Base-by-base conservation (phyloP, 2,797 vertebrate species). In the Chloroceryle inda region DNA sequence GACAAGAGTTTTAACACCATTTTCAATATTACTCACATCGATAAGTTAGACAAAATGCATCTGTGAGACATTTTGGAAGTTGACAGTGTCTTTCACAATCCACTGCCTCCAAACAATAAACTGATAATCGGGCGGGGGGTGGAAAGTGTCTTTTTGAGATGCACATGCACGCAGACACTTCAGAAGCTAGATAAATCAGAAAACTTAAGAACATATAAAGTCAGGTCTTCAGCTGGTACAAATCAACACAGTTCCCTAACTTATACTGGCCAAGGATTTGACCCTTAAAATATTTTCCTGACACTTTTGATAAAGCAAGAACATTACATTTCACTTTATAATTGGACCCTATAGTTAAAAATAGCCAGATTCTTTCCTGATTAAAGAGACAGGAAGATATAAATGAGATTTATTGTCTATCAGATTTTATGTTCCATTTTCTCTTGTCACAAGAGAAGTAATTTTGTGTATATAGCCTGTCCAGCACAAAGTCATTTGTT, bases 351-450 rank as follows among this genome's bases (percentile, higher is more conserved):
- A 79, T 79, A 86, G 31, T 92, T 96, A 96, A 95, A 94, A 96
- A 79, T 86, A 95, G 80, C 52, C 88, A 94, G 88, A 94, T 95
- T 96, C 93, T 90, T 93, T 93, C 85, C 91, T 94, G 94, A 95
- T 96, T 92, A 97, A 93, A 92, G 69, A 88, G 80, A 93, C 76
- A 93, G 89, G 88, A 96, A 92, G 94, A 95, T 94, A 95, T 92
- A 95, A 96, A 95, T 55, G 77, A 96, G 96, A 96, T 94, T 96
- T 96, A 95, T 87, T 95, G 88, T 92, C 94, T 96, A 95, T 88
- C 94, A 96, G 79, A 71, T 93, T 96, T 96, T 95, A 97, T 96
- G 93, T 96, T 96, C 89, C 89, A 67, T 95, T 96, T 96, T 96
- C 88, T 94, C 91, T 84, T 95, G 94, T 93, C 93, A 94, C 76